phyloP scores from a whole-genome alignment of 1,140 invertebrate species.

The Calycopis cecrops region DNA sequence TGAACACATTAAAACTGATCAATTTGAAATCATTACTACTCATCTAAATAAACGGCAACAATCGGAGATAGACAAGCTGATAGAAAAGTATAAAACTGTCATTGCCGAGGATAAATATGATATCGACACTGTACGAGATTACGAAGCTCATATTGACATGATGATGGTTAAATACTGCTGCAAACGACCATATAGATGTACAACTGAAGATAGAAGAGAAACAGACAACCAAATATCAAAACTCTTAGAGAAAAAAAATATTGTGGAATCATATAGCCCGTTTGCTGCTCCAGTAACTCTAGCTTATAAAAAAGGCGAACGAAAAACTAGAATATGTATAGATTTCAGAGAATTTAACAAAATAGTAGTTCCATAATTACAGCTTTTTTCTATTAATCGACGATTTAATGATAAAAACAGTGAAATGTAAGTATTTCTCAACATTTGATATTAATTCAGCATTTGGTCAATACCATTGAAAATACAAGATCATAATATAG shows the following conservation, averaged over 20 bases:
- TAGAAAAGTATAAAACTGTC: not conserved
- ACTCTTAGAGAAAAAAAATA: not conserved
- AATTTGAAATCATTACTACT: not conserved
- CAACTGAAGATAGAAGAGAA: conserved; percentile 12
- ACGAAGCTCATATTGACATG: conserved; percentile 17
- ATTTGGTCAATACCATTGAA: conserved; percentile 16
- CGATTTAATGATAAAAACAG: conserved; percentile 15
- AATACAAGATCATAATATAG: conserved; percentile 17
- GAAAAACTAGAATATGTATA: conserved; percentile 14
- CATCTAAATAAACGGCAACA: not conserved
- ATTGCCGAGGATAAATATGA: conserved; percentile 1
- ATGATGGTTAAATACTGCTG: conserved; percentile 12
- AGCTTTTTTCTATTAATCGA: conserved; percentile 3
- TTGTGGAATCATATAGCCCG: conserved; percentile 15
- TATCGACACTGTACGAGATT: not conserved
- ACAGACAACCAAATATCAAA: not conserved
- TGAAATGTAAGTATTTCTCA: conserved; percentile 16
- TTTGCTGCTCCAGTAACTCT: conserved; percentile 22
- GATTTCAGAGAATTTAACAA: conserved; percentile 10
- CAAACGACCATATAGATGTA: conserved; percentile 16
- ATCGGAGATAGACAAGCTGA: not conserved
- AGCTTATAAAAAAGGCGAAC: conserved; percentile 18
- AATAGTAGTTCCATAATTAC: not conserved
- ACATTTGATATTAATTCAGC: conserved; percentile 22
- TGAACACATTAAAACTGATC: not conserved